These are phyloP conservation scores for Halcyon smyrnensis DNA, from an alignment of 2,797 vertebrate species.

Conservation along the genomic window DNA sequence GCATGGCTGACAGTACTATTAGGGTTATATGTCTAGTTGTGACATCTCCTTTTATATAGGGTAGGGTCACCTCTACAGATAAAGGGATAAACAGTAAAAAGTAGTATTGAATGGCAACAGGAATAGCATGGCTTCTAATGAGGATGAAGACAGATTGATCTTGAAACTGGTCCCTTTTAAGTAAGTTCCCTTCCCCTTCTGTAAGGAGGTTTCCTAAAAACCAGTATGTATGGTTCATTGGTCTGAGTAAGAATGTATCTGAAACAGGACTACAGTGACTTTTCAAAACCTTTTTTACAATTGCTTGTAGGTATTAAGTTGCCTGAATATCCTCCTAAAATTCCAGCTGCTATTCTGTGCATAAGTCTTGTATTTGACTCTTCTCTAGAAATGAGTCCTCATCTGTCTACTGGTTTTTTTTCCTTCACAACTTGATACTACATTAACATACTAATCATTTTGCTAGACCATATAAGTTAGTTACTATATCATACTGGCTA, in stretches of 20 bases:
- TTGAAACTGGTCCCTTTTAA: background rate
- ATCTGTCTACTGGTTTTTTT: background rate
- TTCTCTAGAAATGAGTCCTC: background rate
- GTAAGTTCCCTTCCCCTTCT: background rate
- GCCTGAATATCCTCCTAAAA: background rate
- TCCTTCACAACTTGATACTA: background rate
- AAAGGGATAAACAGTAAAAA: background rate
- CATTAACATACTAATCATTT: background rate
- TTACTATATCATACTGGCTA: background rate
- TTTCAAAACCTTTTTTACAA: background rate
- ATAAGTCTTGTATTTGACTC: background rate
- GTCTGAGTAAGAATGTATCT: background rate
- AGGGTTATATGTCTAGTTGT: background rate
- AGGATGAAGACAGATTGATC: background rate
- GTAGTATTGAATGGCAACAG: background rate
- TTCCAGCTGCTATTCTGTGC: background rate
- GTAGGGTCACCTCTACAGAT: background rate
- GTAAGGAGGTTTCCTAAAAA: background rate
- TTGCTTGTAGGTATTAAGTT: background rate
- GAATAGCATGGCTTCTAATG: background rate
- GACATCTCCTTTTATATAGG: background rate
- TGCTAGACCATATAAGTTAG: background rate
- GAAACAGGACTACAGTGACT: background rate
- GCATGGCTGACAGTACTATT: background rate
- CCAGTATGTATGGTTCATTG: background rate